Evolutionary conservation across 2,797 vertebrate genomes (phyloP), one percentile per base, ranked within the genome.

Genomic region (Gouania willdenowi): DNA sequence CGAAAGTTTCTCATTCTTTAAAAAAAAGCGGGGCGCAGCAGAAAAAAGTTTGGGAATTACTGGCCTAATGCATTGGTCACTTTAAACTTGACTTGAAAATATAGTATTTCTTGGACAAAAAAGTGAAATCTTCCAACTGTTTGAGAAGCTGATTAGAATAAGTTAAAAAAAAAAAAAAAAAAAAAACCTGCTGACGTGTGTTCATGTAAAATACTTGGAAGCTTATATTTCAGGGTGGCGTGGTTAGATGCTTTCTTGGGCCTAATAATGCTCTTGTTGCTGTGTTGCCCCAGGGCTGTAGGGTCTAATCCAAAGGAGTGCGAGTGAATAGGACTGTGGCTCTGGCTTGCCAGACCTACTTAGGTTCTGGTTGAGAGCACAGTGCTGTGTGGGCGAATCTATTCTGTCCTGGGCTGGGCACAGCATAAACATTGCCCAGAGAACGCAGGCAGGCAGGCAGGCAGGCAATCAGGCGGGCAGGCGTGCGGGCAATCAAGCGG

Each of bases 311-410:
- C 82, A 66, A 62, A 82, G 71, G 61, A 79, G 74, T 55, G 69
- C 54, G 57, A 77, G 71, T 85, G 81, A 86, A 85, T 83, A 65
- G 80, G 56, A 66, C 71, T 58, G 56, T 51, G 52, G 78, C 79
- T 81, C 51, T 20, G 46, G 70, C 66, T 75, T 89, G 88, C 83
- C 84, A 82, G 68, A 81, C 63, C 49, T 51, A 78, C 83, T 88
- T 86, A 88, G 66, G 76, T 78, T 63, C 82, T 81, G 84, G 75
- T 84, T 81, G 75, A 88, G 61, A 81, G 79, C 79, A 87, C 83
- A 85, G 71, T 86, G 86, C 86, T 86, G 82, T 78, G 80, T 87
- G 86, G 77, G 84, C 76, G 61, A 83, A 87, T 89, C 82, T 83
- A 77, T 83, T 86, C 81, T 86, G 65, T 86, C 71, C 75, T 50